These are phyloP conservation scores for Macropis europaea DNA, from an alignment of 2,888 invertebrate species.

Conservation along the genomic window DNA sequence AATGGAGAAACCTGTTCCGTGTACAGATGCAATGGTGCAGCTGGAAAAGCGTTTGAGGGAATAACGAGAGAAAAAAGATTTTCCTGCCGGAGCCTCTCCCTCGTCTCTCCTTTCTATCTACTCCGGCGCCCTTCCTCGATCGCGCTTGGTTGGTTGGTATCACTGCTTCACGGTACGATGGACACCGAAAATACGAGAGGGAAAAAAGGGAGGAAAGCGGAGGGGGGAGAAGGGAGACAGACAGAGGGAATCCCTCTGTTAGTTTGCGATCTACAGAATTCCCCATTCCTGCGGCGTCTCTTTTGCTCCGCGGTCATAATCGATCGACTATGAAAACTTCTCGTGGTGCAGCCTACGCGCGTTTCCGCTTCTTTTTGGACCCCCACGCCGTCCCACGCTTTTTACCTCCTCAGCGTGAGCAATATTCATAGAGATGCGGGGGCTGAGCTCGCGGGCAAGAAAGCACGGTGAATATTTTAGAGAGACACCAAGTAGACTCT, in stretches of 20 bases:
- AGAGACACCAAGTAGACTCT: background rate
- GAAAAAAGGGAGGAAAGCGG: conserved; percentile 30
- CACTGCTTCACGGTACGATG: conserved; percentile 73
- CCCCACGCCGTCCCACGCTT: background rate
- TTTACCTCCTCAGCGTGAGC: background rate
- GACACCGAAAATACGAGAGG: conserved; percentile 69
- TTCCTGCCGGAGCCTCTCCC: conserved; percentile 26
- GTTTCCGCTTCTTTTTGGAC: background rate
- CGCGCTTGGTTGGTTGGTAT: conserved; percentile 68
- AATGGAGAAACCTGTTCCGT: conserved; percentile 54
- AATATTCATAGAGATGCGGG: conserved; percentile 6
- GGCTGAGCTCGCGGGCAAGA: background rate
- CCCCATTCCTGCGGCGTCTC: conserved; percentile 28
- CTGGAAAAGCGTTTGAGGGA: conserved; percentile 62
- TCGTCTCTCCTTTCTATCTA: conserved; percentile 19
- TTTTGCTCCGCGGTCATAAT: conserved; percentile 46
- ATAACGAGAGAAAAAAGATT: conserved; percentile 50
- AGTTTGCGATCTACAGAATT: conserved; percentile 55
- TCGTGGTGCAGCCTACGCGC: background rate
- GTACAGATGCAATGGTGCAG: conserved; percentile 60
- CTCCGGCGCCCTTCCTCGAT: conserved; percentile 35
- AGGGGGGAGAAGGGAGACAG: conserved; percentile 28
- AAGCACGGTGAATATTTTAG: conserved; percentile 8
- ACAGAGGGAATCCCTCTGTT: conserved; percentile 48
- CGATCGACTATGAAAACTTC: conserved; percentile 61